Percentiles rank a stretch among this genome's conserved stretches.
These are phyloP conservation scores for Ctenopoma kingsleyae DNA, from an alignment of 2,797 vertebrate genomes.

Conservation along the genomic window DNA sequence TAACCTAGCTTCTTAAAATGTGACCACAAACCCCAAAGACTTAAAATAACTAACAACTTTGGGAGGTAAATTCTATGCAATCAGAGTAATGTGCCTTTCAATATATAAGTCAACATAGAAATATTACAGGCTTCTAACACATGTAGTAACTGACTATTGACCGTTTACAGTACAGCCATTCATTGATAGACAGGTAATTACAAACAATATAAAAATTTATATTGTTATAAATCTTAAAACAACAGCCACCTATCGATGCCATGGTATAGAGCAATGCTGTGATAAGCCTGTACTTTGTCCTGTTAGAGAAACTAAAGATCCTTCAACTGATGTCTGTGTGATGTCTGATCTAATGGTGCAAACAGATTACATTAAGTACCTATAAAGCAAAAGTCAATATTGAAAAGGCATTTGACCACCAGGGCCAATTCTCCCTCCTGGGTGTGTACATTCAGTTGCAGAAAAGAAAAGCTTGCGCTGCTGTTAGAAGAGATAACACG, in stretches of 20 bases:
- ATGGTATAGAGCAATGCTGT: neutral
- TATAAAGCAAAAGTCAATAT: slow-evolving; percentile 59
- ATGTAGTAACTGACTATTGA: neutral
- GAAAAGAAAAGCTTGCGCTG: slow-evolving; percentile 11
- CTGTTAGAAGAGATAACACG: slow-evolving; percentile 31
- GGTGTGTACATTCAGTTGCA: slow-evolving; percentile 27
- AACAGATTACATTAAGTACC: slow-evolving; percentile 49
- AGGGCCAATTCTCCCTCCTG: slow-evolving; percentile 31
- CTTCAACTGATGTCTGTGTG: slow-evolving; percentile 43
- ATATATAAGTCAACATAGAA: too few species aligned
- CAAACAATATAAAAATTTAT: neutral
- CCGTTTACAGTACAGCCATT: slow-evolving; percentile 15
- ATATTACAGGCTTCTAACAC: too few species aligned
- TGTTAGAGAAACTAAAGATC: slow-evolving; percentile 22
- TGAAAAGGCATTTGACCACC: slow-evolving; percentile 43
- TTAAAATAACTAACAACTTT: neutral
- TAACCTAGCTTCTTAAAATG: slow-evolving; percentile 8
- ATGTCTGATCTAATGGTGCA: slow-evolving; percentile 32
- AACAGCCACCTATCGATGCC: slow-evolving; percentile 7
- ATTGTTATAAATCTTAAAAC: slow-evolving; percentile 9
- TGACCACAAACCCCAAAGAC: neutral
- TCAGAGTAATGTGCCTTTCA: too few species aligned
- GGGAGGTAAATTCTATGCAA: too few species aligned
- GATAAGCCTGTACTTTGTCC: slow-evolving; percentile 3
- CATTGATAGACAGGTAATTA: slow-evolving; percentile 9